Evolutionary conservation across 2,888 invertebrate species (phyloP).

Genomic region (Pristionchus maxplancki): DNA sequence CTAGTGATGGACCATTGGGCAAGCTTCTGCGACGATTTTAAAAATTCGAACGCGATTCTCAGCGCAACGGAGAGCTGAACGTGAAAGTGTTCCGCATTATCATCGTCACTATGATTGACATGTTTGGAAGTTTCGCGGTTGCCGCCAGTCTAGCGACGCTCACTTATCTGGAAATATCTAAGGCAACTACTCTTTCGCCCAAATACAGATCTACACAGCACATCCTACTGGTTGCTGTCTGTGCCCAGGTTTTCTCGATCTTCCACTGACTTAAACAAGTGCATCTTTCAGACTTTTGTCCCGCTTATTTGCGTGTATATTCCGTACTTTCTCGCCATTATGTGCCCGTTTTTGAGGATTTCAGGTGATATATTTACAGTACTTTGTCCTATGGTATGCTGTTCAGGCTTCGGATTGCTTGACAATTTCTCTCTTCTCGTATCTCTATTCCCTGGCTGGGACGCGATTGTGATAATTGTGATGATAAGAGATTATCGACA

Average conservation of each 20-base stretch:
- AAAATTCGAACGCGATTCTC: neutral
- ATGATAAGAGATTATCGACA: slow-evolving; percentile 66
- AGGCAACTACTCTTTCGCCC: neutral
- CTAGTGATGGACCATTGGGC: slow-evolving; percentile 2
- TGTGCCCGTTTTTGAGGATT: slow-evolving; percentile 4
- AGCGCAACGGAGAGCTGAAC: neutral
- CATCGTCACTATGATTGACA: neutral
- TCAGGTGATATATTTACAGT: neutral
- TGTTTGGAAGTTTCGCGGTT: slow-evolving; percentile 1
- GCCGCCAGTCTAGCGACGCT: neutral
- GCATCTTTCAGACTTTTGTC: neutral
- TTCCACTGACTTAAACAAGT: neutral
- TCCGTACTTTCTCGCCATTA: slow-evolving; percentile 6
- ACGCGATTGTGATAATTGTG: slow-evolving; percentile 49
- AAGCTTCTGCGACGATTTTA: neutral
- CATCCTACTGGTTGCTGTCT: neutral
- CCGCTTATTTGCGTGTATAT: slow-evolving; percentile 1
- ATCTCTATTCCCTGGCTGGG: neutral
- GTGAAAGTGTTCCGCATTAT: neutral
- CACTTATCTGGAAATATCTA: neutral
- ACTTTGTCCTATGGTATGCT: neutral
- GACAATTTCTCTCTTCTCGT: neutral
- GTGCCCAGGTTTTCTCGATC: neutral
- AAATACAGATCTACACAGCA: neutral
- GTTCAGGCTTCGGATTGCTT: neutral